These are phyloP conservation scores for Cuniculus paca DNA, from an alignment of 2,797 vertebrate genomes.

Conservation along the genomic window DNA sequence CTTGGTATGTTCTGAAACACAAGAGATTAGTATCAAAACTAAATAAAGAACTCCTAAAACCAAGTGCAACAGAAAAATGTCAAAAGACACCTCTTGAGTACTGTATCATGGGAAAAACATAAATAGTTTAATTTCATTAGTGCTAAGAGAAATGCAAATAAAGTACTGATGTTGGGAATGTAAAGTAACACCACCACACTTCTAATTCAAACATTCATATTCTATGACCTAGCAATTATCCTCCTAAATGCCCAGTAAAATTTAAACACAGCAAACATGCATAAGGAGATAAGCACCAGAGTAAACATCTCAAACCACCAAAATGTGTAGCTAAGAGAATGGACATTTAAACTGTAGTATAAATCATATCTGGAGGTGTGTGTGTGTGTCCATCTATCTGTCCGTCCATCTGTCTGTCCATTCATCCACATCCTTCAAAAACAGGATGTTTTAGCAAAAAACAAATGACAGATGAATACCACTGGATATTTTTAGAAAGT, in stretches of 20 bases:
- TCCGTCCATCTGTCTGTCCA: too few relatives aligned
- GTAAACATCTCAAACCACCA: background rate
- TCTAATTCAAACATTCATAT: background rate
- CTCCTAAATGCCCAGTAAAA: slow-evolving; percentile 10
- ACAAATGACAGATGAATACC: background rate
- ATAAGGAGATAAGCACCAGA: background rate
- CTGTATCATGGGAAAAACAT: background rate
- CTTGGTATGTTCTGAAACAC: background rate
- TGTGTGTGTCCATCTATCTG: background rate
- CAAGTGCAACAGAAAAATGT: slow-evolving; percentile 37
- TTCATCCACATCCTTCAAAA: slow-evolving; percentile 26
- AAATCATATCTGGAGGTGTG: background rate
- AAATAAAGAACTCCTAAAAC: slow-evolving; percentile 13
- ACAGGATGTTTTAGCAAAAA: slow-evolving; percentile 18
- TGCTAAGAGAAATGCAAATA: slow-evolving; percentile 18
- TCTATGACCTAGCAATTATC: background rate
- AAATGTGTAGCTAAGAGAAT: background rate
- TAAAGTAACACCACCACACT: background rate
- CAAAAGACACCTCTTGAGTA: background rate
- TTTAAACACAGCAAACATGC: background rate
- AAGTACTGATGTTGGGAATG: background rate
- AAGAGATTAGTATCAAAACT: slow-evolving; percentile 1
- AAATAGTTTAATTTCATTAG: background rate
- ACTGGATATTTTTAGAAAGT: slow-evolving; percentile 1
- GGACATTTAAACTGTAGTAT: background rate